Evolutionary conservation across 1,140 invertebrate species (phyloP), one percentile per base, ranked within the genome.

Genomic region (Anadara kagoshimensis): DNA sequence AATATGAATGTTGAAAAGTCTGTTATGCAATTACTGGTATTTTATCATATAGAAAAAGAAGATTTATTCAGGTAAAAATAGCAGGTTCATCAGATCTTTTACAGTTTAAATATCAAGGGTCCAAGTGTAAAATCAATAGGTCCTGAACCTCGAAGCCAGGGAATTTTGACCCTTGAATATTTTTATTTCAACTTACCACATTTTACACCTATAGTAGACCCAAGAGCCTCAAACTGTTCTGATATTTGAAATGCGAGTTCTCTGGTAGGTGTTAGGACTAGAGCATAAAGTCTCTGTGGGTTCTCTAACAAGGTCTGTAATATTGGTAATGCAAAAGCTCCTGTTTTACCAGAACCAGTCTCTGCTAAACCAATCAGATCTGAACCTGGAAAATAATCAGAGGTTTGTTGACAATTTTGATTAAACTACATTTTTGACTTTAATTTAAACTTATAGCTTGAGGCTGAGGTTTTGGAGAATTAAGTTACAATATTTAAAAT

Each of bases 261-360:
- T 91, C 98, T 92, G 14, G 98, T 99, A 20, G 98, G 98, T 36
- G 98, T 99, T 5, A 99, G 89, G 78, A 99, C 92, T 0, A 99
- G 90, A 8, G 96, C 97, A 91, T 98, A 99, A 81, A 98, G 94
- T 85, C 97, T 90, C 84, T 98, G 97, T 8, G 97, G 97, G 86
- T 93, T 95, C 78, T 97, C 94, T 18, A 99, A 89, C 14, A 99
- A 88, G 0, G 94, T 91, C 85, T 99, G 97, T 14, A 99, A 86
- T 79, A 99, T 98, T 0, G 98, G 98, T 66, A 99, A 85, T 1
- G 96, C 96, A 91, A 99, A 99, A 0, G 98, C 96, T 43, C 94
- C 98, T 1, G 98, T 99, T 91, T 99, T 99, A 18, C 98, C 98
- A 8, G 97, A 99, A 10, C 98, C 97, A 5, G 98, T 99, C 91